Evolutionary conservation across 2,113 vertebrate genomes (phyloP), one percentile per base, ranked within the genome.

Genomic region (Lethenteron camtschaticum): DNA sequence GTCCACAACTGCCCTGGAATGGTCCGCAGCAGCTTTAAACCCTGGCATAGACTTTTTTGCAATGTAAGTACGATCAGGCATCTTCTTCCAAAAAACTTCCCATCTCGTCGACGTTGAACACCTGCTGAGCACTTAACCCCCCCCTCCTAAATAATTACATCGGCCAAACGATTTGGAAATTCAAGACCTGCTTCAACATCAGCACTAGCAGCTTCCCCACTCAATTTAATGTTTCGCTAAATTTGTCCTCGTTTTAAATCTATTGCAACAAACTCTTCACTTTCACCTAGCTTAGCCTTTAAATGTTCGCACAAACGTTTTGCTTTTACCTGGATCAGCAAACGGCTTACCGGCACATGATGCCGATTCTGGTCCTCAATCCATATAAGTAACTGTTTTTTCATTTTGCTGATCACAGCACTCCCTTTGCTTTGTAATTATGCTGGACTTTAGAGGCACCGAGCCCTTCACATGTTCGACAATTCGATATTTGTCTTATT

Each of bases 101-200:
- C n/a, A 68, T 75, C 71, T 76, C 70, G 66, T 66, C 71, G 6
- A 73, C n/a, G n/a, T 72, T 75, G 72, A 76, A 75, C 24, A 72
- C 69, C n/a, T 74, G 70, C 16, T 55, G 57, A 73, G n/a, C 3
- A 0, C 11, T 72, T 5, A 14, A 63, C 13, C 72, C 9, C 72
- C 24, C 71, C 59, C 16, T 8, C 59, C 59, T 63, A 7, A 18
- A 63, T 63, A 69, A 76, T 72, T 3, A 74, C 57, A 16, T 56
- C 9, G 2, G 8, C 9, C 24, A 74, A 69, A 24, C 56, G 11
- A 14, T 70, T 11, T 0, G 56, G 71, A 9, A 69, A 74, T 63
- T 14, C 16, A 41, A 41, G 41, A 41, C 41, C 41, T 41, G 41
- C 41, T 41, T 72, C 69, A 59, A 57, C 12, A 1, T 76, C 71